Percentiles rank a stretch among this genome's conserved stretches.
phyloP scores from a whole-genome alignment of 2,113 vertebrate genomes.

The Pycnonotus jocosus region DNA sequence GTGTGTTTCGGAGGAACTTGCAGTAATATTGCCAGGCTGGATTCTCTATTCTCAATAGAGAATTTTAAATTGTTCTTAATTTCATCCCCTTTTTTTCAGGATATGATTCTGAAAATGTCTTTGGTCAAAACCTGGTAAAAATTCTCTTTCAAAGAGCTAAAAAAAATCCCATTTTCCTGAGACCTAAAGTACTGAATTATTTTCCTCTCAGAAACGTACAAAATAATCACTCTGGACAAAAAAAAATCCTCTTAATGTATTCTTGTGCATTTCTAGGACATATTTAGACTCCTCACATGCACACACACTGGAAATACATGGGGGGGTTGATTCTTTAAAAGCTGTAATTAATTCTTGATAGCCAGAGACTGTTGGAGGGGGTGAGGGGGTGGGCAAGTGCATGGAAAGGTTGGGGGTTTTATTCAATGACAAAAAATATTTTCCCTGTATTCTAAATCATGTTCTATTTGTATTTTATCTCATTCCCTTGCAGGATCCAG shows the following conservation, averaged over 20 bases:
- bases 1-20: background rate
- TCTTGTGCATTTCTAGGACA: background rate
- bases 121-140: background rate
- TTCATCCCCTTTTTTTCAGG: background rate
- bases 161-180: background rate
- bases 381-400: accelerated
- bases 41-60: background rate
- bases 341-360: background rate
- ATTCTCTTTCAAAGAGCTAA: background rate
- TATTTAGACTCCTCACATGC: background rate
- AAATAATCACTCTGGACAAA: background rate
- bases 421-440: background rate
- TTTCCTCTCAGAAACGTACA: background rate
- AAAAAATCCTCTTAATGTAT: background rate
- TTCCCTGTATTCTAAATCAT: background rate
- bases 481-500: background rate
- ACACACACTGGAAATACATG: background rate
- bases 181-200: background rate
- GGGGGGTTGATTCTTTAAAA: background rate
- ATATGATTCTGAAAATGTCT: background rate
- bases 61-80: background rate
- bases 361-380: background rate
- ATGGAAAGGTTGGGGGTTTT: background rate
- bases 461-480: background rate
- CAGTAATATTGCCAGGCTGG: background rate